Base-by-base conservation (phyloP, 2,888 invertebrate species). In the Lepidocyrtinus sp. region DNA sequence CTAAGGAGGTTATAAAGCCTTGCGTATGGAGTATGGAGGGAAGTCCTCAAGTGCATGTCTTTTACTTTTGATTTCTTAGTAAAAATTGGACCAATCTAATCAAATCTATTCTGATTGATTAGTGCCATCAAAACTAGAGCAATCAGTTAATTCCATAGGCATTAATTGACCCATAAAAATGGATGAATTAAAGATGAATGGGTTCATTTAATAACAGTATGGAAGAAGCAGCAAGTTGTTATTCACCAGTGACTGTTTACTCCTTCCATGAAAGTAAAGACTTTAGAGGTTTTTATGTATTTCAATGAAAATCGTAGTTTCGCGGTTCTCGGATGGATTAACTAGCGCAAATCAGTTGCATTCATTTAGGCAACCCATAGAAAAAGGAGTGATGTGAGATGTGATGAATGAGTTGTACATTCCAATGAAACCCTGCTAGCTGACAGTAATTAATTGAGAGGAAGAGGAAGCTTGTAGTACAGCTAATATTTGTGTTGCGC, bases 391-490 rank as follows among this genome's bases (percentile, higher is more conserved):
- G 12, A 21, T 61, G 1, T 24, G 25, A 62, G 15, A 62, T 3
- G 22, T 17, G 64, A 12, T 64, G 64, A 15, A 64, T 27, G 19
- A 19, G 36, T 26, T 64, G 26, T 64, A 36, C 36, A 36, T 36
- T 36, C 36, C 36, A 36, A 27, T 27, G 17, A 5, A 65, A 19
- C 26, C 19, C 25, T 15, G 17, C 27, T 27, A 19, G 65, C 36
- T 65, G 65, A 65, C 65, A 65, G 65, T 65, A 65, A 65, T 65
- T 65, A 65, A 65, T 65, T 65, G 65, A 19, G 65, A 36, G 36
- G 5, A n/a, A n/a, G n/a, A n/a, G n/a, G n/a, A n/a, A n/a, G n/a
- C n/a, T n/a, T n/a, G n/a, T n/a, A n/a, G n/a, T n/a, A n/a, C n/a
- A n/a, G n/a, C n/a, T n/a, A n/a, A n/a, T n/a, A n/a, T n/a, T n/a